Base-by-base conservation (phyloP, 2,113 vertebrate genomes). In the Plectropomus leopardus region DNA sequence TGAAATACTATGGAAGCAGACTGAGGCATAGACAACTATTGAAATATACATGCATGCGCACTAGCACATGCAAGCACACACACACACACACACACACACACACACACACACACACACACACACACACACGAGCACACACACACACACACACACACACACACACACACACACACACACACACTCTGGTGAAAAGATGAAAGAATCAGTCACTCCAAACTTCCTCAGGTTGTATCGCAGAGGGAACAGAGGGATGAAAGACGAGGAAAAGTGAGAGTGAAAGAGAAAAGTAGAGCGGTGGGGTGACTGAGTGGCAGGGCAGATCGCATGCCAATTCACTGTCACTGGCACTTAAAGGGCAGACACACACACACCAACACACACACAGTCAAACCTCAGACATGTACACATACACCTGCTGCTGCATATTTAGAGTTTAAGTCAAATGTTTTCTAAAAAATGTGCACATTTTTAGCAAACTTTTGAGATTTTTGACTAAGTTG, bases 271-370 rank as follows among this genome's bases (percentile, higher is more conserved):
- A n/a, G 28, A 80, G 85, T 89, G 83, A 89, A 83, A 92, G 83
- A 83, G 84, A 81, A 42, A 48, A 64, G 60, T 30, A 75, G 60
- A 79, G 24, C 55, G 23, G 75, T 51, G 21, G 82, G 82, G 77
- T 34, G 86, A 83, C 87, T 88, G 92, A 92, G 54, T 90, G 92
- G 86, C 89, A 91, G 87, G 28, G 74, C 71, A 87, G 86, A 88
- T 93, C 73, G 21, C 65, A 66, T 90, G 88, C 89, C 89, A 92
- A 85, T 78, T 80, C 57, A 55, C 83, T 88, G 86, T 83, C 86
- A 86, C 80, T 57, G 74, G 54, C 59, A 72, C 86, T 83, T 85
- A 88, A 75, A 86, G 76, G 77, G 21, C 82, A 68, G 3, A 59
- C 45, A 70, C 76, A 72, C 63, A 73, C 68, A 68, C 7, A 63